Evolutionary conservation across 2,113 vertebrate genomes (phyloP).

Genomic region (Acanthisitta chloris): DNA sequence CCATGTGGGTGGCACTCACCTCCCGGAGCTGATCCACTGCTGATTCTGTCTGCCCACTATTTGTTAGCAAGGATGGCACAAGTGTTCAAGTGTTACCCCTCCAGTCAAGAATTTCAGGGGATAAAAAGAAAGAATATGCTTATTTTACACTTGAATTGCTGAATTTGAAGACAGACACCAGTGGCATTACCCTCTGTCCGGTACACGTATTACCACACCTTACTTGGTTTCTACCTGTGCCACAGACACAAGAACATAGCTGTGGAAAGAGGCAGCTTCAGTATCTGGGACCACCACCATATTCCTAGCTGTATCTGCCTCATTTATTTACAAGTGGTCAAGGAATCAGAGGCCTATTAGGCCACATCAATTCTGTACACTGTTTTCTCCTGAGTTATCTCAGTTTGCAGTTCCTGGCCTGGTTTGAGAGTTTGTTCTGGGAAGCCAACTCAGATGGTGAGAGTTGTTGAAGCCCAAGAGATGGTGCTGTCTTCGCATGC

Average conservation of each 20-base stretch:
- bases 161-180: neutral
- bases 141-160: neutral
- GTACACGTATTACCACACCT: neutral
- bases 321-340: neutral
- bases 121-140: neutral
- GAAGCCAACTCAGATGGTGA: neutral
- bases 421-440: neutral
- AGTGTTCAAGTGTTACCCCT: neutral
- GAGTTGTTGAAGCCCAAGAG: neutral
- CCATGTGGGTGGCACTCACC: slow-evolving; percentile 11
- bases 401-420: neutral
- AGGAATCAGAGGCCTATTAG: neutral
- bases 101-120: neutral
- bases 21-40: neutral
- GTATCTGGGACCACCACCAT: neutral
- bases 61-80: neutral
- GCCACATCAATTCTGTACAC: neutral
- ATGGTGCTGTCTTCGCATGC: neutral
- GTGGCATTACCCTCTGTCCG: neutral
- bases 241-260: neutral
- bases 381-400: neutral
- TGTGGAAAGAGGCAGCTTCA: neutral
- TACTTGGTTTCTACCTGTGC: neutral
- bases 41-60: neutral
- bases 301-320: neutral